A percentile compares a stretch with the other conserved stretches of the same genome.
phyloP scores from a whole-genome alignment of 2,888 invertebrate genomes.

The Aleiodes alternator region DNA sequence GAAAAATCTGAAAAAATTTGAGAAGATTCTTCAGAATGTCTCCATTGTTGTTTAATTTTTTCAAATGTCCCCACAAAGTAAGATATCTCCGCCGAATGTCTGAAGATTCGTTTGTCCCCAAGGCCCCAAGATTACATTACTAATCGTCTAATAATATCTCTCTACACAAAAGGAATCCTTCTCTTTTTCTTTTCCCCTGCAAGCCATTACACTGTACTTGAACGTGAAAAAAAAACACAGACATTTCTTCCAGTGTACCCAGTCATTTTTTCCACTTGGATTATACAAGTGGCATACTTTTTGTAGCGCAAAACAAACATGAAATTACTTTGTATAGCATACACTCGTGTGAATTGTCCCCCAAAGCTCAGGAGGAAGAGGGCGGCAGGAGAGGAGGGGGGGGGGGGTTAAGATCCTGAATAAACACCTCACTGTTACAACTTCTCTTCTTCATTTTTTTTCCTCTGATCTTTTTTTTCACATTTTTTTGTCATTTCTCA shows the following conservation, averaged over 20 bases:
- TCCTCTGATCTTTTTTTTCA: constrained; percentile 40
- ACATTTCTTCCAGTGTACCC: neutral
- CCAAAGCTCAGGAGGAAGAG: constrained; percentile 23
- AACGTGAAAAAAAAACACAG: neutral
- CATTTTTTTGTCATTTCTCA: neutral
- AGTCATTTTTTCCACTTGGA: constrained; percentile 42
- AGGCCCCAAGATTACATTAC: no score
- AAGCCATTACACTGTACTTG: neutral
- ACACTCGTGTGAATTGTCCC: constrained; percentile 55
- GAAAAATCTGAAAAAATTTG: no score
- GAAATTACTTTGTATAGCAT: constrained; percentile 59
- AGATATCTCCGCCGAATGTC: no score
- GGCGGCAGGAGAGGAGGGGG: no score
- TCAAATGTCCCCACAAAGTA: no score
- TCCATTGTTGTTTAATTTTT: no score
- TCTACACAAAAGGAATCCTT: no score
- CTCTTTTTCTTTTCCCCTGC: no score
- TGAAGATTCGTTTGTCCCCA: no score
- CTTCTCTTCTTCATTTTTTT: constrained; percentile 46
- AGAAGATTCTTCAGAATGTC: no score
- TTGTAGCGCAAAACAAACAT: constrained; percentile 58
- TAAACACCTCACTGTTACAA: constrained; percentile 52
- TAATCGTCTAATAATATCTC: no score
- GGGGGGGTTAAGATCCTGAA: constrained; percentile 56
- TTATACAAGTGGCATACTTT: constrained; percentile 57